These are phyloP conservation scores for Brachionus plicatilis DNA, from an alignment of 1,140 invertebrate species.

Conservation along the genomic window DNA sequence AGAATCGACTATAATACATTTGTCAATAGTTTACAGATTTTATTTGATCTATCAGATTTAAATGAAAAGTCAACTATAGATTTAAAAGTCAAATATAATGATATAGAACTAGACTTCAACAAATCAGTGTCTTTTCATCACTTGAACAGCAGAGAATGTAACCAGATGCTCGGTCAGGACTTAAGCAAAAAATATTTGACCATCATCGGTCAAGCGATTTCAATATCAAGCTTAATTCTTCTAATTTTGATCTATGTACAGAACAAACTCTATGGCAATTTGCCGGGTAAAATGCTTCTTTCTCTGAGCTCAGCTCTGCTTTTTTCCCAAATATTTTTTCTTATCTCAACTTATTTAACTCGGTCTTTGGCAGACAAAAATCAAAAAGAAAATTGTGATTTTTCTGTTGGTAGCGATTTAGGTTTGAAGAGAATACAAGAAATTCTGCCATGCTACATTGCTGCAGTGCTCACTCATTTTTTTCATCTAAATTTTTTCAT, in stretches of 20 bases:
- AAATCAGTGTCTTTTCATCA: background rate
- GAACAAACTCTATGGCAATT: background rate
- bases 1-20: background rate
- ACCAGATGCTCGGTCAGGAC: background rate
- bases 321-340: background rate
- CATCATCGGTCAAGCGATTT: background rate
- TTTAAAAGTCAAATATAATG: background rate
- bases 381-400: background rate
- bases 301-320: background rate
- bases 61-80: background rate
- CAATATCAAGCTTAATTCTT: background rate
- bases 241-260: background rate
- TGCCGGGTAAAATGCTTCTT: background rate
- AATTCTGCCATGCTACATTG: background rate
- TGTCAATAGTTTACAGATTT: background rate
- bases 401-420: background rate
- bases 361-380: background rate
- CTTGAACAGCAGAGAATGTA: background rate
- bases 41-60: background rate
- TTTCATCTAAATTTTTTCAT: conserved; percentile 8
- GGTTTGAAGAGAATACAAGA: background rate
- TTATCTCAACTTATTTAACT: background rate
- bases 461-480: background rate
- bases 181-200: background rate
- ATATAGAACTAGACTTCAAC: background rate